Evolutionary conservation across 30 jellyfish, hydroid and myxozoan genomes (phyloP).

Genomic region (Aurelia coerulea): DNA sequence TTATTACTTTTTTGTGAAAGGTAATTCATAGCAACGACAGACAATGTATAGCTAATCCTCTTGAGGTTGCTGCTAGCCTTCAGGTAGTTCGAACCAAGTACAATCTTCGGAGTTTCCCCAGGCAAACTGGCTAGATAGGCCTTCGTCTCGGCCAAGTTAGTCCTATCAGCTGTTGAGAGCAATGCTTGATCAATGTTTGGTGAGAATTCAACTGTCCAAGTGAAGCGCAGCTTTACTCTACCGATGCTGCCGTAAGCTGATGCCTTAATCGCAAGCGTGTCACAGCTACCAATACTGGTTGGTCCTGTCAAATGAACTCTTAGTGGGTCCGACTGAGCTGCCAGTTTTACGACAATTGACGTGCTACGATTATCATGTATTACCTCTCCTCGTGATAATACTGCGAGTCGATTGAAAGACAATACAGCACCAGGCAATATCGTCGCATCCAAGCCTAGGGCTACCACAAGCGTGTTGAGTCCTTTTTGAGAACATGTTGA

Average conservation of each 20-base stretch:
- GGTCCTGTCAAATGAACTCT: constrained; percentile 65
- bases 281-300: constrained; percentile 62
- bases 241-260: constrained; percentile 61
- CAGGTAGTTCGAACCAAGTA: not conserved
- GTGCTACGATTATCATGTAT: constrained; percentile 25
- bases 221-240: constrained; percentile 37
- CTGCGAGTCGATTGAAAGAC: constrained; percentile 6
- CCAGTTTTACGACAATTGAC: constrained; percentile 25
- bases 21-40: constrained; percentile 66
- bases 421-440: constrained; percentile 54
- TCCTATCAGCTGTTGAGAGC: constrained; percentile 18
- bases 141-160: constrained; percentile 10
- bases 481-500: constrained; percentile 44
- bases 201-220: constrained; percentile 72
- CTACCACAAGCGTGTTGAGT: constrained; percentile 14
- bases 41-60: constrained; percentile 50
- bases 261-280: constrained; percentile 34
- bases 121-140: constrained; percentile 18
- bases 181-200: constrained; percentile 13
- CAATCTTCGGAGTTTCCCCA: constrained; percentile 11
- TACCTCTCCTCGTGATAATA: constrained; percentile 33
- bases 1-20: constrained; percentile 37
- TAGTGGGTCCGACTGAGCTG: constrained; percentile 33
- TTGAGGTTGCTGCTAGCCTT: constrained; percentile 16
- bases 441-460: constrained; percentile 47